A percentile compares a stretch with the other conserved stretches of the same genome.
Conservation (phyloP, 2,797 vertebrate species). For the Dermochelys coriacea region DNA sequence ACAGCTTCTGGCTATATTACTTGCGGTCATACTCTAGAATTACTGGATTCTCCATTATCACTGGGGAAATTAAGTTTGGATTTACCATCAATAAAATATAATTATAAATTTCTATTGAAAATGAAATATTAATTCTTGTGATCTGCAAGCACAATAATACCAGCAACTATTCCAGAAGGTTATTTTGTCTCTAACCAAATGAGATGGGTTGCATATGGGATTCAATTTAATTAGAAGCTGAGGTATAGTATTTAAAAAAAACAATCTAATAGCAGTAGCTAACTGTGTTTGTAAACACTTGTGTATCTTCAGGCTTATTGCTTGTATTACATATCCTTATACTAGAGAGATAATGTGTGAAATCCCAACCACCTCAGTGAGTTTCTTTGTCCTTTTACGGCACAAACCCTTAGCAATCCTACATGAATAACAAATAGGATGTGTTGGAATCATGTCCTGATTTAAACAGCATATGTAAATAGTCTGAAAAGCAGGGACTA, state of each 20-base stretch:
- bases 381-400: constrained; percentile 36
- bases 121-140: constrained; percentile 58
- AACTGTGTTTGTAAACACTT: constrained; percentile 62
- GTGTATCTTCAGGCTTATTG: constrained; percentile 50
- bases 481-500: background rate
- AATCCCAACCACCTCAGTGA: background rate
- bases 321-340: constrained; percentile 53
- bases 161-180: constrained; percentile 59
- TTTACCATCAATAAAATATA: constrained; percentile 39
- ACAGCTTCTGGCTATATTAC: constrained; percentile 42
- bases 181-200: constrained; percentile 62
- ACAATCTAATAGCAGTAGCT: constrained; percentile 46
- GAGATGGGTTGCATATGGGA: constrained; percentile 52
- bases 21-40: background rate
- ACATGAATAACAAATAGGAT: background rate
- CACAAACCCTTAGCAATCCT: background rate
- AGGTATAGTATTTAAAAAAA: constrained; percentile 48
- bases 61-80: constrained; percentile 60
- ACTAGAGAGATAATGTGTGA: constrained; percentile 36
- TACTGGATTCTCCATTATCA: constrained; percentile 6
- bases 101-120: constrained; percentile 62
- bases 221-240: constrained; percentile 66
- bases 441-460: background rate
- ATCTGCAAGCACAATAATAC: constrained; percentile 26
- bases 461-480: background rate